Evolutionary conservation across 2,797 vertebrate species (phyloP).

Genomic region (Manis pentadactyla): DNA sequence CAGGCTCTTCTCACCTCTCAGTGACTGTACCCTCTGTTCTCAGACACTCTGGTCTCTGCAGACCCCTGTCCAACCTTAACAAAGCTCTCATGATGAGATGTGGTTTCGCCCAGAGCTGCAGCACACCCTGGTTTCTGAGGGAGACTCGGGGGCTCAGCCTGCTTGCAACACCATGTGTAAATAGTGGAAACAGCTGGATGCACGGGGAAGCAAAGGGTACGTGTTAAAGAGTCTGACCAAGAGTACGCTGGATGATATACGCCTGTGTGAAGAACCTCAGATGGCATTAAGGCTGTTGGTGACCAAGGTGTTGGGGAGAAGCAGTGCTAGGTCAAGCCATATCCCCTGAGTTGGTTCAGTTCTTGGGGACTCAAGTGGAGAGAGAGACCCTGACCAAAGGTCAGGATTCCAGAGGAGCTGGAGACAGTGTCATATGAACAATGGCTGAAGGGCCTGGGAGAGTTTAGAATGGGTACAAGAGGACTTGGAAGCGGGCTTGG

Average conservation of each 20-base stretch:
- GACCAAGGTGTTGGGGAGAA: not conserved
- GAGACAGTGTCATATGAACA: not conserved
- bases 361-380: not conserved
- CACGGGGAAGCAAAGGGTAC: not conserved
- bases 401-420: not conserved
- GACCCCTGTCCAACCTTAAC: not conserved
- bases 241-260: no score
- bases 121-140: not conserved
- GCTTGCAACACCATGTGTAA: not conserved
- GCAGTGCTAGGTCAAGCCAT: accelerated
- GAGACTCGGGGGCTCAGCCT: not conserved
- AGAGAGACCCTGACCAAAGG: no score
- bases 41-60: not conserved
- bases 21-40: not conserved
- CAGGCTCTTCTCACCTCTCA: not conserved
- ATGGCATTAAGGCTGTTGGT: not conserved
- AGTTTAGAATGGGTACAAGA: not conserved
- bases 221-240: not conserved
- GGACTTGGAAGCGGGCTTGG: not conserved
- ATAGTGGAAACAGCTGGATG: not conserved
- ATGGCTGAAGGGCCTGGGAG: not conserved
- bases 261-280: no score
- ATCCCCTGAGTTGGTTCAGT: accelerated
- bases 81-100: not conserved
- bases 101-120: not conserved